A percentile compares a stretch with the other conserved stretches of the same genome.
These are phyloP conservation scores for Pseudocheirus occidentalis DNA, from an alignment of 2,797 vertebrate genomes.

Conservation along the genomic window DNA sequence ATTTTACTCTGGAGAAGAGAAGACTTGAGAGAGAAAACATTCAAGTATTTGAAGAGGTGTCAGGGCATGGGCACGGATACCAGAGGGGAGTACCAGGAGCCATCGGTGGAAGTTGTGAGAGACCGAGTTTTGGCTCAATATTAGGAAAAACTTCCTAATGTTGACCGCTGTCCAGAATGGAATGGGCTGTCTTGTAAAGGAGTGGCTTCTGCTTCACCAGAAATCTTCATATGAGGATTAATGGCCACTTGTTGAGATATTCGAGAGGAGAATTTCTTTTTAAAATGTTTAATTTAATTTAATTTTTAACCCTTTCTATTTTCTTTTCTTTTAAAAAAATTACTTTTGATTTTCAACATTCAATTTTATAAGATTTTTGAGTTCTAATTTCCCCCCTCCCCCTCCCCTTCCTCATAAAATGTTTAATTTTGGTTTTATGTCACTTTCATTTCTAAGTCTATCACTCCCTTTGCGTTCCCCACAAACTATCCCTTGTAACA, in stretches of 20 bases:
- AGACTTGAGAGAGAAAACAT: neutral
- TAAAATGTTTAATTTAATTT: neutral
- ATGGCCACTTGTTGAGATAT: neutral
- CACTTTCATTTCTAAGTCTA: neutral
- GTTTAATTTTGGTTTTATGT: neutral
- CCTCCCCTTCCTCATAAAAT: too few species aligned
- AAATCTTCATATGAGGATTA: neutral
- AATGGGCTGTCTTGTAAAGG: neutral
- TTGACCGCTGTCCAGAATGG: neutral
- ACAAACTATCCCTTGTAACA: neutral
- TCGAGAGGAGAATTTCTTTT: neutral
- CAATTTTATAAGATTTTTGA: too few species aligned
- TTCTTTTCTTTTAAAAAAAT: too few species aligned
- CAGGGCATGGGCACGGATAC: neutral
- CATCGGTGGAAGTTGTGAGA: neutral
- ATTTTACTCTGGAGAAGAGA: neutral
- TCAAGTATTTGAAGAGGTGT: neutral
- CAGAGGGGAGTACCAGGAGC: neutral
- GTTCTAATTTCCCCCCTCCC: too few species aligned
- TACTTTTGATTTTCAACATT: too few species aligned
- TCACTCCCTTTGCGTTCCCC: neutral
- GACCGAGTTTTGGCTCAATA: neutral
- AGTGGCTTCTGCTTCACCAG: neutral
- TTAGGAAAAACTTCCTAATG: neutral
- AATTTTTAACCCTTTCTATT: too few species aligned